These are phyloP conservation scores for Silurus lanzhouensis DNA, from an alignment of 2,797 vertebrate species.

Conservation along the genomic window DNA sequence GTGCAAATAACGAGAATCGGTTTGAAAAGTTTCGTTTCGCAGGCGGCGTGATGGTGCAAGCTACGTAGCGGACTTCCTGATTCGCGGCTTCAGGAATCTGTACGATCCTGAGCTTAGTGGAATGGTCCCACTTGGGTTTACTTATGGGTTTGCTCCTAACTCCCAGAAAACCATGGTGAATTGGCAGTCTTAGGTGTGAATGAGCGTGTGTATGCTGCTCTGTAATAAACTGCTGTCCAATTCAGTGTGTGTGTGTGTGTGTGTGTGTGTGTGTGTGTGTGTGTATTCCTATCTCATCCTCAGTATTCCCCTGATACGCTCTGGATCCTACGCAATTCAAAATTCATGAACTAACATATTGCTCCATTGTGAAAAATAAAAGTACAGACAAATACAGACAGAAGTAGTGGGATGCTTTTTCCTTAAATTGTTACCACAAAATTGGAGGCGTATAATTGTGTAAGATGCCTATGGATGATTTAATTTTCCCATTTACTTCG, in stretches of 20 bases:
- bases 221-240: too few relatives aligned
- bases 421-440: too few relatives aligned
- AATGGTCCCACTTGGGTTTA: neutral
- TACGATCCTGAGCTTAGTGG: neutral
- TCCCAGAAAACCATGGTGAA: neutral
- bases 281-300: neutral
- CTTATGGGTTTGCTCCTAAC: neutral
- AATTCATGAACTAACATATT: neutral
- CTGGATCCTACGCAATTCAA: neutral
- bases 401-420: too few relatives aligned
- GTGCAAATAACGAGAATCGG: neutral
- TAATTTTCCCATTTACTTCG: too few relatives aligned
- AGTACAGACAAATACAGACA: too few relatives aligned
- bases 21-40: neutral
- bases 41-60: neutral
- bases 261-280: too few relatives aligned
- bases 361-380: too few relatives aligned
- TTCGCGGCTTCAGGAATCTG: neutral
- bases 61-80: neutral
- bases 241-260: too few relatives aligned
- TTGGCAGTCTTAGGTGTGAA: neutral
- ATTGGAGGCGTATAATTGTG: too few relatives aligned
- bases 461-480: too few relatives aligned
- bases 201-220: too few relatives aligned
- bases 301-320: neutral